Base-by-base conservation (phyloP, 2,888 invertebrate species). In the Criorhina ranunculi region DNA sequence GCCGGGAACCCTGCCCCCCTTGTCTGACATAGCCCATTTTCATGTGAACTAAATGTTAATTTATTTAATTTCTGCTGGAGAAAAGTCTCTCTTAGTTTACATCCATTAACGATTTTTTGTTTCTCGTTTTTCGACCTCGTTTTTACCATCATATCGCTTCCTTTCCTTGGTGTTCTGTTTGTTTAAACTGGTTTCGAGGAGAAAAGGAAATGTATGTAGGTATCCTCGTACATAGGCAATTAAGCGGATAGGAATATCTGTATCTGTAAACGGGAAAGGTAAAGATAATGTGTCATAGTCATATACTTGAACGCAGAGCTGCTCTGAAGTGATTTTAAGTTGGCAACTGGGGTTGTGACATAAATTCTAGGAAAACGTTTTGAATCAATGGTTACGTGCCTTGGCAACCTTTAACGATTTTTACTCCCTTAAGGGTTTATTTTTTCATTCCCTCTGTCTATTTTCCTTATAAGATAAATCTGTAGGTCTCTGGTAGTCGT, bases 251-350 rank as follows among this genome's bases (percentile, higher is more conserved):
- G 15, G 76, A 59, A 72, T 72, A 66, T 44, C 49, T 59, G 44
- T 70, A 66, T 51, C 33, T 53, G 11, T 12, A 42, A 15, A 64
- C 11, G 60, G 29, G 40, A 59, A 77, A 62, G 55, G 67, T 67
- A 78, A 51, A 57, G 79, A 79, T 85, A 85, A 75, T 75, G 59
- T 75, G 62, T 73, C 72, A 73, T 49, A 44, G 62, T 73, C 72
- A 73, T 49, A 44, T 69, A 64, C 79, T 75, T 79, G 51, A 75
- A 69, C 57, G 76, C 49, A n/a, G 19, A n/a, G n/a, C n/a, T 62
- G 37, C 53, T 37, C 53, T 72, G 77, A 66, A 72, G 51, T 70
- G 81, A 44, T 67, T 82, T 72, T 72, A 70, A 66, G 59, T 70
- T 66, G 49, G 29, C 69, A 64, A 64, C 76, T 59, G 70, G 64